Conservation (phyloP, 2,888 invertebrate species). For the Mesorhabditis belari region DNA sequence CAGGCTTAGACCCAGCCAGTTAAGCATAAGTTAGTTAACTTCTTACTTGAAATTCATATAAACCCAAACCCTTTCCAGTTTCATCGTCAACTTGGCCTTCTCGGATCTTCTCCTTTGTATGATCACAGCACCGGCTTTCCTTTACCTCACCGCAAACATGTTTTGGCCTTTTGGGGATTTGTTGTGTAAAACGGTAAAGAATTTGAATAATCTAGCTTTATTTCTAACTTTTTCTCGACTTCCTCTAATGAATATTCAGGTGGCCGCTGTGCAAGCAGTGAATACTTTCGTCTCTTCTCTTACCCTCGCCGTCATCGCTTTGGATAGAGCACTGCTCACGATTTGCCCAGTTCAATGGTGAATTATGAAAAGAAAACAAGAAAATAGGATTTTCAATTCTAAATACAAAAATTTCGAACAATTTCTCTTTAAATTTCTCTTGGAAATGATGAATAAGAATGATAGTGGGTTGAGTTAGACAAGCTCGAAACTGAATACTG, state of each 20-base stretch:
- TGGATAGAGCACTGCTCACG: slow-evolving; percentile 50
- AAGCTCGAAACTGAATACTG: no score
- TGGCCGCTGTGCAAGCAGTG: slow-evolving; percentile 49
- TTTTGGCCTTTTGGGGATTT: slow-evolving; percentile 51
- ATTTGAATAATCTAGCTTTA: no score
- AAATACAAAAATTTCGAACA: no score
- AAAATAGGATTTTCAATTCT: no score
- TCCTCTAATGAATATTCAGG: no score
- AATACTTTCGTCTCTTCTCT: slow-evolving; percentile 52
- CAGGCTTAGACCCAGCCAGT: no score
- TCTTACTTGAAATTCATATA: background rate
- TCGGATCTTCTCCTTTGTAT: slow-evolving; percentile 48
- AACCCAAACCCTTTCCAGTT: slow-evolving; percentile 20
- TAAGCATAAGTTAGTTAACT: no score
- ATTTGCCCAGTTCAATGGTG: slow-evolving; percentile 48
- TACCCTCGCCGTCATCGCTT: slow-evolving; percentile 48
- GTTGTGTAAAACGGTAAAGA: slow-evolving; percentile 42
- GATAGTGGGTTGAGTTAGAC: no score
- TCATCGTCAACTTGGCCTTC: slow-evolving; percentile 50
- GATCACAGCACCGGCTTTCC: slow-evolving; percentile 47
- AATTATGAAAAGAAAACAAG: background rate
- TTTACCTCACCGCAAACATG: slow-evolving; percentile 45
- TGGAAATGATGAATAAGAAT: no score
- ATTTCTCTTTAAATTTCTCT: background rate
- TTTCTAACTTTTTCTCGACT: no score